Evolutionary conservation across 2,113 vertebrate genomes (phyloP).

Genomic region (Boulengeromyrus knoepffleri): DNA sequence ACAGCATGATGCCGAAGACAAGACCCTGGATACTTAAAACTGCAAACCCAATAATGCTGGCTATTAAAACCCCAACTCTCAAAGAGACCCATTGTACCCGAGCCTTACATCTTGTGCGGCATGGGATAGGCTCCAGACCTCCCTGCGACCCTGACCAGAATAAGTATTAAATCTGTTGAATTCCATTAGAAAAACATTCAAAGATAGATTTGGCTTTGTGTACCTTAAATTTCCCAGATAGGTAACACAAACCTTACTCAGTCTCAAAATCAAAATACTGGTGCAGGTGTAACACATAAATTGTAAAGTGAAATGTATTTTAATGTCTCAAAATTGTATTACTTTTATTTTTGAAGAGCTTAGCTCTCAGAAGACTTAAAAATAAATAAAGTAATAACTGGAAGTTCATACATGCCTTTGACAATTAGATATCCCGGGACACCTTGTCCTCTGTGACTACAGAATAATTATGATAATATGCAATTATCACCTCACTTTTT

Average conservation of each 20-base stretch:
- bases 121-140: neutral
- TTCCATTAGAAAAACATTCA: neutral
- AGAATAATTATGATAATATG: constrained; percentile 92
- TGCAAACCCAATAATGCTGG: neutral
- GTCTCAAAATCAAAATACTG: neutral
- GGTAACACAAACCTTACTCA: neutral
- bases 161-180: neutral
- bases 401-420: constrained; percentile 62
- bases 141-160: neutral
- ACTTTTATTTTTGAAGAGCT: constrained; percentile 22
- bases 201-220: neutral
- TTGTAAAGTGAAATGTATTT: neutral
- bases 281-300: neutral
- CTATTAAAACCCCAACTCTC: neutral
- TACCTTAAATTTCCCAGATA: neutral
- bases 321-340: neutral
- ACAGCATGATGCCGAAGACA: neutral
- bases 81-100: neutral
- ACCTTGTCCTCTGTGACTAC: constrained; percentile 61
- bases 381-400: constrained; percentile 45
- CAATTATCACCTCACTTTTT: constrained; percentile 86
- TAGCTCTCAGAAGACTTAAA: constrained; percentile 9
- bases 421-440: constrained; percentile 57
- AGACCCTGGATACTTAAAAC: neutral
- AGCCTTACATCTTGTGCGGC: neutral